Conservation (phyloP, 1,140 invertebrate genomes). For the Papilio dardanus region DNA sequence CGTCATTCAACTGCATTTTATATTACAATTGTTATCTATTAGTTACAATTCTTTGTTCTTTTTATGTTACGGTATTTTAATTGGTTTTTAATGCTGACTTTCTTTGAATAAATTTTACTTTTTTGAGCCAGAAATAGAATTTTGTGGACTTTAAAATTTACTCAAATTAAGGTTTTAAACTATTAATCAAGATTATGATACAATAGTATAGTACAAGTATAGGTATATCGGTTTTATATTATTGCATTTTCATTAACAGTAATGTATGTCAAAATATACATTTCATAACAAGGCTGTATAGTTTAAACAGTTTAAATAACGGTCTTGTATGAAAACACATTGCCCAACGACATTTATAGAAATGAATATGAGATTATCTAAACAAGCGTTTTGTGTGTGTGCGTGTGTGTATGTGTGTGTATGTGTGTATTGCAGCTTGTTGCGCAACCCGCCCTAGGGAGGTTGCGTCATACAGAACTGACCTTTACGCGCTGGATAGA, state of each 20-base stretch:
- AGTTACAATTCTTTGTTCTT: slow-evolving; percentile 59
- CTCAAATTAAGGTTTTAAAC: background rate
- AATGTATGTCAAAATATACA: background rate
- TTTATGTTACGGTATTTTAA: slow-evolving; percentile 43
- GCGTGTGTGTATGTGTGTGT: slow-evolving; percentile 25
- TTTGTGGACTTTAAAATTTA: background rate
- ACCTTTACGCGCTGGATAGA: slow-evolving; percentile 73
- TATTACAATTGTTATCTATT: slow-evolving; percentile 53
- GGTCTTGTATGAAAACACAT: slow-evolving; percentile 17
- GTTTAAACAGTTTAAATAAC: background rate
- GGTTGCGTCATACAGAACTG: slow-evolving; percentile 76
- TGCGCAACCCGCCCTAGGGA: slow-evolving; percentile 71
- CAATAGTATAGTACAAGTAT: too few relatives aligned
- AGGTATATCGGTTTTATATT: too few relatives aligned
- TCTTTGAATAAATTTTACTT: background rate
- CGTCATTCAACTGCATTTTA: slow-evolving; percentile 71
- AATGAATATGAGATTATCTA: slow-evolving; percentile 29
- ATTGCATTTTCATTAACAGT: background rate
- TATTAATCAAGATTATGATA: too few relatives aligned
- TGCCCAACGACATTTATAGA: slow-evolving; percentile 8
- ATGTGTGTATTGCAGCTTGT: slow-evolving; percentile 59
- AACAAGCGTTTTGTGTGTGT: slow-evolving; percentile 22
- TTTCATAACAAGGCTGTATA: background rate
- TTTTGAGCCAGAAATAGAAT: too few relatives aligned
- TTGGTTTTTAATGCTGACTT: slow-evolving; percentile 11